Conservation (phyloP, 2,888 invertebrate genomes). For the Diarsia dahlii region DNA sequence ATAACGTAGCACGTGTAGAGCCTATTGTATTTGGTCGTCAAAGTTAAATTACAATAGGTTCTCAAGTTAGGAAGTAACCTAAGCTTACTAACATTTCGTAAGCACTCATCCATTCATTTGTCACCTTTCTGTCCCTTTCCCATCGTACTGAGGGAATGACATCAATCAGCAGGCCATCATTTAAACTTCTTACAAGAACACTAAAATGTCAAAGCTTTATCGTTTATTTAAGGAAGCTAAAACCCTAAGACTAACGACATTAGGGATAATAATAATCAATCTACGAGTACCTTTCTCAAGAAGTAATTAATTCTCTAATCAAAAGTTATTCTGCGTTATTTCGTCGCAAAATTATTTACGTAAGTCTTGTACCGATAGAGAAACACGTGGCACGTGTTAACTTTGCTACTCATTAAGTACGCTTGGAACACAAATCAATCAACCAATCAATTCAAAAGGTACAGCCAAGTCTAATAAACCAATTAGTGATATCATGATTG, state of each 20-base stretch:
- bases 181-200: too few relatives aligned
- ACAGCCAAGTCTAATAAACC: constrained; percentile 13
- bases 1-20: background rate
- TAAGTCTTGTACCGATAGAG: constrained; percentile 12
- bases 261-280: too few relatives aligned
- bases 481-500: constrained; percentile 43
- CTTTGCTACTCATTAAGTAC: constrained; percentile 20
- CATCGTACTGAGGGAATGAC: background rate
- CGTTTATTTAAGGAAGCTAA: too few relatives aligned
- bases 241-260: background rate
- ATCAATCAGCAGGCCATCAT: background rate
- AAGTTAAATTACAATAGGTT: too few relatives aligned
- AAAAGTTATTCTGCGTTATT: background rate
- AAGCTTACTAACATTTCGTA: background rate
- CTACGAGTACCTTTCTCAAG: background rate
- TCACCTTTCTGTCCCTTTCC: background rate
- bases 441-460: constrained; percentile 19
- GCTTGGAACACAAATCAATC: constrained; percentile 19
- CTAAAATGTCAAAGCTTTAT: background rate
- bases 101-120: background rate
- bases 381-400: constrained; percentile 19
- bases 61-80: background rate
- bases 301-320: background rate
- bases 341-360: constrained; percentile 8
- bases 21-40: background rate